Evolutionary conservation across 2,888 invertebrate species (phyloP).

Genomic region (Leptopilina drosophilae): DNA sequence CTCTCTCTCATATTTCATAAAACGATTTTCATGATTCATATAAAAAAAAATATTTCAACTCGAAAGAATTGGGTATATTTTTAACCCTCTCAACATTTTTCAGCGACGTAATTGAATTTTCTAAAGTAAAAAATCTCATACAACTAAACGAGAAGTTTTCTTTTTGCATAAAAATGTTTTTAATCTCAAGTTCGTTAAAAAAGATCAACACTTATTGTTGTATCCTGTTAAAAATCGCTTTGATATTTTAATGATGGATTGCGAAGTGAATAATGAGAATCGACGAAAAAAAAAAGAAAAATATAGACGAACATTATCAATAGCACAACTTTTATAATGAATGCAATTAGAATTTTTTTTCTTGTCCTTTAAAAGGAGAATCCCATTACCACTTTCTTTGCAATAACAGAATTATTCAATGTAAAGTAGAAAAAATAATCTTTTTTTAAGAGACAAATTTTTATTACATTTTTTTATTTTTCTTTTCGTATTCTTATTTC

Average conservation of each 20-base stretch:
- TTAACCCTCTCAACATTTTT: not conserved
- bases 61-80: not conserved
- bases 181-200: not conserved
- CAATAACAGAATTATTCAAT: not conserved
- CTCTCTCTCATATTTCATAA: not conserved
- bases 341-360: constrained; percentile 13
- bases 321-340: constrained; percentile 17
- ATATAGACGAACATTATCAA: not conserved
- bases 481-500: no score
- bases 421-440: not conserved
- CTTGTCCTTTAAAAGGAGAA: not conserved
- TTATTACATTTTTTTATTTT: no score
- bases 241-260: constrained; percentile 17
- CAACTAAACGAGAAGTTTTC: not conserved
- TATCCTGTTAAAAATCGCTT: constrained; percentile 3
- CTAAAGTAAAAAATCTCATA: not conserved
- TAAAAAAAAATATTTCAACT: no score
- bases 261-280: constrained; percentile 14
- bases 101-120: not conserved
- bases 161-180: constrained; percentile 4
- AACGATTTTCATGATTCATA: not conserved
- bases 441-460: no score
- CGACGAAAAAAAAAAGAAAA: not conserved
- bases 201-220: not conserved
- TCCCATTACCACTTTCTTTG: not conserved